Conservation (phyloP, 2,113 vertebrate genomes). For the Tenebrosternarchus preto region DNA sequence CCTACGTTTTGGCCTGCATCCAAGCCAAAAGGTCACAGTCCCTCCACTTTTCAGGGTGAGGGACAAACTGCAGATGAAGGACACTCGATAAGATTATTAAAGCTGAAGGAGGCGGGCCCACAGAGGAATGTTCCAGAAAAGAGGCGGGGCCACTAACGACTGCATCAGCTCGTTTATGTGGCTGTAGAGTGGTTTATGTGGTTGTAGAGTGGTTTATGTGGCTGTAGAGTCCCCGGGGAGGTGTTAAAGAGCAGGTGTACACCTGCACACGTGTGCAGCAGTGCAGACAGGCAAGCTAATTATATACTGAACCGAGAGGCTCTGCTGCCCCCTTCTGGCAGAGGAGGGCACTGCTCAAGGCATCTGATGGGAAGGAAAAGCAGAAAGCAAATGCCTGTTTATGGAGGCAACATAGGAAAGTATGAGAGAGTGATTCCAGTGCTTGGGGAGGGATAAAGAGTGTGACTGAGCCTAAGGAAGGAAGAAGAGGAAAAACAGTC, state of each 20-base stretch:
- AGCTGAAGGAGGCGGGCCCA: not conserved
- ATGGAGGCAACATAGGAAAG: no score
- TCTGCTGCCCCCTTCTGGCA: slow-evolving; percentile 64
- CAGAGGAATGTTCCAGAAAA: not conserved
- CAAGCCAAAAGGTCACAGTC: no score
- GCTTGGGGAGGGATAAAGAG: no score
- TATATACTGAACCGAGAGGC: not conserved
- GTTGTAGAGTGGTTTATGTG: not conserved
- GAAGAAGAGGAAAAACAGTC: not conserved
- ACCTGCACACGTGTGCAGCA: no score
- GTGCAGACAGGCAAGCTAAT: not conserved
- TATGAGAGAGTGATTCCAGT: no score
- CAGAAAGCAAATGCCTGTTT: not conserved
- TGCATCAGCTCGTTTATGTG: no score
- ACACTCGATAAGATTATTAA: no score
- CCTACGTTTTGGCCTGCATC: no score
- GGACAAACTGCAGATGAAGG: no score
- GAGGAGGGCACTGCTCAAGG: not conserved
- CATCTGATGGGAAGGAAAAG: not conserved
- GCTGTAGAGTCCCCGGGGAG: not conserved
- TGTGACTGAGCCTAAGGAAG: not conserved
- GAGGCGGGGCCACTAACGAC: no score
- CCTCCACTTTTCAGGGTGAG: no score
- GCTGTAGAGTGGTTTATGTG: no score
- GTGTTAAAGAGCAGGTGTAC: not conserved